Evolutionary conservation across 2,797 vertebrate genomes (phyloP).

Genomic region (Threskiornis aethiopicus): DNA sequence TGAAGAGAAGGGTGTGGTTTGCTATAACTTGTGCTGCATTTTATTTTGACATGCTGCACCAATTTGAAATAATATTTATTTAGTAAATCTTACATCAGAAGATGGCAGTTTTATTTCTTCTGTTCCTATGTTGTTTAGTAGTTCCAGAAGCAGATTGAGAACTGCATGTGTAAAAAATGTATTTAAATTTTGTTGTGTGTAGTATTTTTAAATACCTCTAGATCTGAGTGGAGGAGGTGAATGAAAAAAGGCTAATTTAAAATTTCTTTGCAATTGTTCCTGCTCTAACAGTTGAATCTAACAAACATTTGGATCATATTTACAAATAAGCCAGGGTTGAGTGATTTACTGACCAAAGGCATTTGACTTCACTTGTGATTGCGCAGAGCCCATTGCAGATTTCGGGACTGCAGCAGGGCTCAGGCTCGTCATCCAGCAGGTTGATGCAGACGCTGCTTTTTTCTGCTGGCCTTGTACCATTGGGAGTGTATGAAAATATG

Average conservation of each 20-base stretch:
- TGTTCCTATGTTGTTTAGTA: background rate
- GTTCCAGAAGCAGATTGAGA: conserved; percentile 2
- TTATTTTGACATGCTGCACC: background rate
- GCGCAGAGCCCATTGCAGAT: background rate
- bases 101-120: background rate
- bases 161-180: background rate
- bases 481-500: background rate
- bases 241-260: background rate
- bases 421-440: background rate
- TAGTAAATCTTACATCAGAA: background rate
- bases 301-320: background rate
- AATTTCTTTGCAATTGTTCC: background rate
- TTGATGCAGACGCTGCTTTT: background rate
- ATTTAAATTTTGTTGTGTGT: background rate
- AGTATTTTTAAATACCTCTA: background rate
- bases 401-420: background rate
- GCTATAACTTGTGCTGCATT: background rate
- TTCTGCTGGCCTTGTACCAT: background rate
- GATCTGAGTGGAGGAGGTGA: background rate
- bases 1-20: background rate
- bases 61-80: background rate
- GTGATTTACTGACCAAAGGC: background rate
- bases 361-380: background rate
- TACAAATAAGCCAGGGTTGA: background rate
- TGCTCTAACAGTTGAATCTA: background rate